Evolutionary conservation across 2,888 invertebrate genomes (phyloP), one percentile per base, ranked within the genome.

Genomic region (Flexamia atlantica): DNA sequence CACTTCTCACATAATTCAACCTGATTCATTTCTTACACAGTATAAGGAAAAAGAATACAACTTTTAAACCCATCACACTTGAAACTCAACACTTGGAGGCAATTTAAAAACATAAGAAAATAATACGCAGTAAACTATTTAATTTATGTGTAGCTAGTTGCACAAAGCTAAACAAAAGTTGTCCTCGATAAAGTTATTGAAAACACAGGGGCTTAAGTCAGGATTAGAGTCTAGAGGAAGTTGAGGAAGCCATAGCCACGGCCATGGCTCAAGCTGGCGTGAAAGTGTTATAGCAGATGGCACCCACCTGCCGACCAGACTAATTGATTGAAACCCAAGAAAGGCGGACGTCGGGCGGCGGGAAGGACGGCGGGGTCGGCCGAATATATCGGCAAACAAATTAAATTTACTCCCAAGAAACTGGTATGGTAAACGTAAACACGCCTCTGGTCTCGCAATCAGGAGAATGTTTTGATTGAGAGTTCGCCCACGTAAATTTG

Each of bases 241-340:
- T 30, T 25, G 28, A 30, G 17, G 64, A 64, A 64, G 64, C 64
- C 64, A 64, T 64, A 64, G 64, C 64, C 30, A 30, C 28, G 30
- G 64, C 64, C 64, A 64, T 64, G 30, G 64, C 64, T 64, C 64
- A 64, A 64, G 28, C 28, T 64, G 23, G 64, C 64, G 64, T 64
- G 64, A 64, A 64, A 64, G 28, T 64, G 64, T 64, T 64, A 64
- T 30, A 28, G 64, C 64, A 64, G 28, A 64, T 64, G 64, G 64
- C 28, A 14, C 64, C 64, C 64, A 64, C 64, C 64, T 64, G 64
- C 64, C 12, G 64, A 28, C 23, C 12, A n/a, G 28, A 14, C 64
- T 64, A 64, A 64, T 64, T 64, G 64, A 64, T 64, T 64, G 64
- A 28, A 64, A 64, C 64, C 64, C 14, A 14, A 64, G 64, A 30